phyloP scores from a whole-genome alignment of 2,113 vertebrate species.

The Ranitomeya variabilis region DNA sequence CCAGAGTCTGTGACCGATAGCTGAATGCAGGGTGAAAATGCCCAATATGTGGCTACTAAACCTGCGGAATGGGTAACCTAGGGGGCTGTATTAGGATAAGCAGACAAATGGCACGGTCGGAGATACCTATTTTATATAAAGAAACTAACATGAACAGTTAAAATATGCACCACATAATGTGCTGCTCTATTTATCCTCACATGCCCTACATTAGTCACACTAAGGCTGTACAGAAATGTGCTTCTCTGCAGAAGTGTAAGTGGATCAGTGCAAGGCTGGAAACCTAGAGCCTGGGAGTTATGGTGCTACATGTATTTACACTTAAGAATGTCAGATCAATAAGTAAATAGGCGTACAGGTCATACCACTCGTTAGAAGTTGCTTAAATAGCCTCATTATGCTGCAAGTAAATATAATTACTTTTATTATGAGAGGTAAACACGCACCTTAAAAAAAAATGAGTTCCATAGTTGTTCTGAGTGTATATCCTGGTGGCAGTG shows the following conservation, averaged over 20 bases:
- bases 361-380: not conserved
- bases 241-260: slow-evolving; percentile 10
- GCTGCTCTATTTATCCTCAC: not conserved
- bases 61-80: not conserved
- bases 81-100: not conserved
- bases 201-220: slow-evolving; percentile 20
- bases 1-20: not conserved
- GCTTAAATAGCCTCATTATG: not conserved
- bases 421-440: too few relatives aligned
- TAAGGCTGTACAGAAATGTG: not conserved
- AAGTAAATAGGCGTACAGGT: not conserved
- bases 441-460: too few relatives aligned
- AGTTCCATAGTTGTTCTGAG: not conserved
- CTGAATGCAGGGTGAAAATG: not conserved
- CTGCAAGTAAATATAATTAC: not conserved
- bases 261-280: not conserved
- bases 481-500: not conserved
- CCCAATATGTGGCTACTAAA: not conserved
- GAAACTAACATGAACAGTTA: not conserved
- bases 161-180: not conserved
- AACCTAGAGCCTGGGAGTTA: not conserved
- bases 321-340: not conserved
- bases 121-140: not conserved
- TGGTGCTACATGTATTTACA: not conserved
- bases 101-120: not conserved